Conservation (phyloP, 2,888 invertebrate species). For the Papilio demoleus region DNA sequence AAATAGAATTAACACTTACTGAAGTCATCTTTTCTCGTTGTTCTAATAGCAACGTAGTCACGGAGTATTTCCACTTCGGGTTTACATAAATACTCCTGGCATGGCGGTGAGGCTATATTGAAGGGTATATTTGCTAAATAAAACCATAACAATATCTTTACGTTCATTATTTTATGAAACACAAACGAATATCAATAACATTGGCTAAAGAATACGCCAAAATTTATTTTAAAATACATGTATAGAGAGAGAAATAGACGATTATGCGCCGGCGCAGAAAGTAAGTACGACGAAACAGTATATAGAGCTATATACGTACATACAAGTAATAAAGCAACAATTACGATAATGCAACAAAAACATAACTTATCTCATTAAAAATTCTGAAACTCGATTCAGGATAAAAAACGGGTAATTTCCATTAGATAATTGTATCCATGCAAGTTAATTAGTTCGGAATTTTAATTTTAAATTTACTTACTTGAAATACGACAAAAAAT, state of each 20-base stretch:
- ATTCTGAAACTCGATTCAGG: too few relatives aligned
- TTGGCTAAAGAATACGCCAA: too few relatives aligned
- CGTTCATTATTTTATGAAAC: background rate
- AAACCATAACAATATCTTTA: background rate
- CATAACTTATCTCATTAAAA: too few relatives aligned
- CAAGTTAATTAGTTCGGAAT: background rate
- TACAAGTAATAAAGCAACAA: too few relatives aligned
- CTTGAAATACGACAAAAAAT: too few relatives aligned
- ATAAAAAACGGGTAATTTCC: background rate
- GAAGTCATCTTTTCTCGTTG: background rate
- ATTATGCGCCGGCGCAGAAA: too few relatives aligned
- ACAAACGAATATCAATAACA: too few relatives aligned
- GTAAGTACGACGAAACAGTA: too few relatives aligned
- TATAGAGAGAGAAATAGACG: too few relatives aligned
- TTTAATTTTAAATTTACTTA: background rate
- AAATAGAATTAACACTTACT: background rate
- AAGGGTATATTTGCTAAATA: background rate
- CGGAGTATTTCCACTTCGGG: constrained; percentile 8
- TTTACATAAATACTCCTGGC: background rate
- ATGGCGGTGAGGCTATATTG: background rate
- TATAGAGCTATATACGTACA: too few relatives aligned
- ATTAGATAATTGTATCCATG: background rate
- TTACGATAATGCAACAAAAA: too few relatives aligned
- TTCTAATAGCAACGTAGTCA: background rate
- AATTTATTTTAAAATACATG: too few relatives aligned